These are phyloP conservation scores for Neosalanx taihuensis DNA, from an alignment of 2,797 vertebrate species.

Conservation along the genomic window DNA sequence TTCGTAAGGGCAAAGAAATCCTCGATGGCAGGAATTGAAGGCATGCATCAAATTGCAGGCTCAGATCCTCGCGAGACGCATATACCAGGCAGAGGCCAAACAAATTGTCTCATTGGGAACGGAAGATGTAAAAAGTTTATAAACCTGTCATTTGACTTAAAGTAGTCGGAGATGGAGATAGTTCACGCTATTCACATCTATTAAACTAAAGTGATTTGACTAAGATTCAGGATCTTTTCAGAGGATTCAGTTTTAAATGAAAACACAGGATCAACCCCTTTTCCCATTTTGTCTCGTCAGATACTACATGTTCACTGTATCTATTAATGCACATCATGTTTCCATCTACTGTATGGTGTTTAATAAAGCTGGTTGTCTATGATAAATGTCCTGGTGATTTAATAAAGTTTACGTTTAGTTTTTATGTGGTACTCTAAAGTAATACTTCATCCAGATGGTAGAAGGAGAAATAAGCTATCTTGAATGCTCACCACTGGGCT, in stretches of 20 bases:
- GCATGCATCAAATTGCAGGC: constrained; percentile 47
- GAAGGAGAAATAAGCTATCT: constrained; percentile 47
- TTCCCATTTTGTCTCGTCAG: too few species aligned
- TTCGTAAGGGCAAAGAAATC: constrained; percentile 56
- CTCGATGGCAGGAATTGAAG: constrained; percentile 49
- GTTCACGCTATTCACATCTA: neutral
- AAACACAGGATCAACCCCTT: neutral
- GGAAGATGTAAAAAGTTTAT: constrained; percentile 23
- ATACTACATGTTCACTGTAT: neutral
- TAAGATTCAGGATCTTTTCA: too few species aligned
- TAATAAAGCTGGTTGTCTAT: constrained; percentile 44
- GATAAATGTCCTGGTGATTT: constrained; percentile 46
- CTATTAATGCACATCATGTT: neutral
- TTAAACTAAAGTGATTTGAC: neutral
- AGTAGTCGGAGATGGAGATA: neutral
- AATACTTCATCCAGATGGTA: constrained; percentile 60
- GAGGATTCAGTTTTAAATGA: neutral
- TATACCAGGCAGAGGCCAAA: constrained; percentile 40
- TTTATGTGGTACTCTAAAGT: constrained; percentile 25
- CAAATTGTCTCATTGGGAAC: constrained; percentile 42
- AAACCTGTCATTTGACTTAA: constrained; percentile 36
- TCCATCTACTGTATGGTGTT: constrained; percentile 37
- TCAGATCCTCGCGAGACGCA: constrained; percentile 40
- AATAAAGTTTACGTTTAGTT: constrained; percentile 37
- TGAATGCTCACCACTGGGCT: constrained; percentile 43